Percentiles rank a stretch among this genome's conserved stretches.
phyloP scores from a whole-genome alignment of 2,797 vertebrate genomes.

The Hozukius guyotensis region DNA sequence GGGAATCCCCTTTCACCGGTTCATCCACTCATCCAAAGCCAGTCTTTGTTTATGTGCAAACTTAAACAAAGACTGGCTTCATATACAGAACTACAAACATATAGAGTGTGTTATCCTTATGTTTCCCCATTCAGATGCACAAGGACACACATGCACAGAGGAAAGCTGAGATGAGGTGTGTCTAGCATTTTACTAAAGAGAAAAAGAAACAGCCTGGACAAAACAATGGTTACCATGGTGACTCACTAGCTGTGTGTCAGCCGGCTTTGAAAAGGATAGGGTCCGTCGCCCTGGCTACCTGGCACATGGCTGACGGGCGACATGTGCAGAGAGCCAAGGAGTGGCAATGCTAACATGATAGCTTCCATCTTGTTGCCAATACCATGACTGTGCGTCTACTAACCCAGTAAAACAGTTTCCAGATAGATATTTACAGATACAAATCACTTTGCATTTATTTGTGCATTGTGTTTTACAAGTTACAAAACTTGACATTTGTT shows the following conservation, averaged over 20 bases:
- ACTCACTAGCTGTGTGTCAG: conserved; percentile 50
- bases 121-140: conserved; percentile 1
- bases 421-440: no score
- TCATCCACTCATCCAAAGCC: neutral
- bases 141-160: neutral
- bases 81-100: neutral
- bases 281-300: conserved; percentile 56
- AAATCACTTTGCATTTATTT: no score
- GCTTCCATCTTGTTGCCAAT: neutral
- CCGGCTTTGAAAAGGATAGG: conserved; percentile 28
- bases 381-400: neutral
- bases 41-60: neutral
- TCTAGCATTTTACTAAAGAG: conserved; percentile 1
- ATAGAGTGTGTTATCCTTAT: neutral
- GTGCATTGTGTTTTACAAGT: no score
- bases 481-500: no score
- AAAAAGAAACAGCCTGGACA: conserved; percentile 18
- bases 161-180: conserved; percentile 55
- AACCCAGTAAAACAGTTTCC: neutral
- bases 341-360: conserved; percentile 16
- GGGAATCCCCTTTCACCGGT: conserved; percentile 37
- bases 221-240: conserved; percentile 58
- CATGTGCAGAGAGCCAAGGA: conserved; percentile 19
- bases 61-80: conserved; percentile 10
- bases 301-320: conserved; percentile 32